Conservation (phyloP, 2,113 vertebrate species). For the Morone chrysops region DNA sequence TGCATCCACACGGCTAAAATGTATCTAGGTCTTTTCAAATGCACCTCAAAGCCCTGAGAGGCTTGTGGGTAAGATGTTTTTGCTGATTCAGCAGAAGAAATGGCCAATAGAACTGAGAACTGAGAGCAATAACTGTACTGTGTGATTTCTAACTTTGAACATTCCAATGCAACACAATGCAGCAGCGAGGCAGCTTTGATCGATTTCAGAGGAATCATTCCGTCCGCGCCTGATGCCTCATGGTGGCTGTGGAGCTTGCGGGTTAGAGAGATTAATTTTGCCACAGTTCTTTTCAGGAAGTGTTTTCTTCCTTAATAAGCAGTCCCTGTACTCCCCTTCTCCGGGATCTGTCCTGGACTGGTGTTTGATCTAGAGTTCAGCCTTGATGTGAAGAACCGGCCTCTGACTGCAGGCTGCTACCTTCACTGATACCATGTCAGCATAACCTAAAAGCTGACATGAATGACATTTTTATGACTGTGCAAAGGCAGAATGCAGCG, state of each 20-base stretch:
- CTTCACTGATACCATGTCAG: slow-evolving; percentile 29
- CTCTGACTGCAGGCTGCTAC: slow-evolving; percentile 38
- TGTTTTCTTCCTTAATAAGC: slow-evolving; percentile 21
- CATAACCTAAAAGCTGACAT: slow-evolving; percentile 32
- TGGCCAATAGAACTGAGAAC: background rate
- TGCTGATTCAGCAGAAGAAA: slow-evolving; percentile 24
- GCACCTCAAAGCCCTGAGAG: background rate
- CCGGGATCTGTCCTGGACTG: slow-evolving; percentile 6
- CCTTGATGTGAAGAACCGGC: slow-evolving; percentile 4
- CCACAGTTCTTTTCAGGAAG: slow-evolving; percentile 16
- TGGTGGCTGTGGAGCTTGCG: background rate
- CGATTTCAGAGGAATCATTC: slow-evolving; percentile 26
- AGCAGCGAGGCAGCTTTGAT: slow-evolving; percentile 21
- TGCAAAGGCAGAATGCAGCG: slow-evolving; percentile 26
- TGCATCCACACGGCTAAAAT: background rate
- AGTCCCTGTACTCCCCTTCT: background rate
- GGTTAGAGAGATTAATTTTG: slow-evolving; percentile 45
- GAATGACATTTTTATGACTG: slow-evolving; percentile 43
- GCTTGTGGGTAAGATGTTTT: background rate
- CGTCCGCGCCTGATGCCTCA: slow-evolving; percentile 1
- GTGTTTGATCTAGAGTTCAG: slow-evolving; percentile 31
- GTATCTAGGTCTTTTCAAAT: background rate
- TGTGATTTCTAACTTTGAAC: slow-evolving; percentile 32
- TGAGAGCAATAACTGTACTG: slow-evolving; percentile 2
- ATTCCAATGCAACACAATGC: background rate